phyloP scores from a whole-genome alignment of 2,888 invertebrate genomes.

The Drosophila algonquin region DNA sequence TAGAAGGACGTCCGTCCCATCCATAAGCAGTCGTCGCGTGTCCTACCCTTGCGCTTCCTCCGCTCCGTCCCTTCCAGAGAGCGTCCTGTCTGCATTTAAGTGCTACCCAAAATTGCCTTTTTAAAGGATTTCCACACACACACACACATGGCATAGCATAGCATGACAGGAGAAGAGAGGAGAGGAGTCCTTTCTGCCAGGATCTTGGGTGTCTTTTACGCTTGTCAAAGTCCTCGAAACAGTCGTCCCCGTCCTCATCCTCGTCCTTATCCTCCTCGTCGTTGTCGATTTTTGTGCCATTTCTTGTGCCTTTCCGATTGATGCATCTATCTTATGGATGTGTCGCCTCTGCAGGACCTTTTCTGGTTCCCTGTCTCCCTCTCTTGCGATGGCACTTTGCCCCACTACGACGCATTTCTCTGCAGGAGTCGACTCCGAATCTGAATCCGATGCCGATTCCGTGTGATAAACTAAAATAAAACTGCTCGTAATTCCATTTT shows the following conservation, averaged over 20 bases:
- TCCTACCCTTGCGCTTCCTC: too few species aligned
- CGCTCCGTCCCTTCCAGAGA: slow-evolving; percentile 38
- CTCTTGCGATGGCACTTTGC: slow-evolving; percentile 42
- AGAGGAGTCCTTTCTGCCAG: slow-evolving; percentile 34
- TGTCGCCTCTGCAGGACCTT: not conserved
- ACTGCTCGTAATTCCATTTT: slow-evolving; percentile 62
- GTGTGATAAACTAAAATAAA: slow-evolving; percentile 76
- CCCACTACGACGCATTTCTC: slow-evolving; percentile 68
- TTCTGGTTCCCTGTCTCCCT: too few species aligned
- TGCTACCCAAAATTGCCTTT: slow-evolving; percentile 79
- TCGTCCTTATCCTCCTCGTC: slow-evolving; percentile 39
- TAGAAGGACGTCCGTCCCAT: not conserved
- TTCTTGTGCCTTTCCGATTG: slow-evolving; percentile 66
- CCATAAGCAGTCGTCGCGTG: slow-evolving; percentile 18
- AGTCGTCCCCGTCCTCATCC: slow-evolving; percentile 48
- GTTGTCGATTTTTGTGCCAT: slow-evolving; percentile 59
- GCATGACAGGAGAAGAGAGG: too few species aligned
- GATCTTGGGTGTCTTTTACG: slow-evolving; percentile 58
- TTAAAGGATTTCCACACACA: slow-evolving; percentile 76
- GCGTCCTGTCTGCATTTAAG: slow-evolving; percentile 75
- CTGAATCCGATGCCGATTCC: slow-evolving; percentile 61
- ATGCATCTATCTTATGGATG: slow-evolving; percentile 67
- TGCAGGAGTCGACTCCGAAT: slow-evolving; percentile 19
- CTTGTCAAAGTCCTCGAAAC: slow-evolving; percentile 61
- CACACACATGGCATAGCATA: slow-evolving; percentile 11